Base-by-base conservation (phyloP, 2,797 vertebrate genomes). In the Tolypeutes matacus region DNA sequence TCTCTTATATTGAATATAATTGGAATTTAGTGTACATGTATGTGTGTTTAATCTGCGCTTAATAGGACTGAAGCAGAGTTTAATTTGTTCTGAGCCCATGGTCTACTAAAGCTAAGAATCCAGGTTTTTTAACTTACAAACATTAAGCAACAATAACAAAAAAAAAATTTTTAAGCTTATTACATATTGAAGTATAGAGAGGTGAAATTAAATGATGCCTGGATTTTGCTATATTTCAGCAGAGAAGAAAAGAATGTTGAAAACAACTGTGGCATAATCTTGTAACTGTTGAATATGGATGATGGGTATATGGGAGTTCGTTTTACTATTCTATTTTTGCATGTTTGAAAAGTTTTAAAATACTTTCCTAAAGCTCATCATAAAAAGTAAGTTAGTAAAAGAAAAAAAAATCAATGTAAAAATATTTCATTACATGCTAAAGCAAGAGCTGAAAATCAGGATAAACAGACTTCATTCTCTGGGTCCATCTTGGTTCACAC, bases 31-130 rank as follows among this genome's bases (percentile, higher is more conserved):
- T 60, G 29, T 67, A 27, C 70, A 56, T 56, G 18, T 20, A 21
- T 56, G 51, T 56, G 51, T 90, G 56, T 85, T 90, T 78, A 85
- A 85, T 34, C 42, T 78, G 56, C 18, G 78, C 53, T 56, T 53
- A 85, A 70, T 12, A 85, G 34, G 65, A 31, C 70, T 86, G 34
- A 87, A 90, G 46, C 29, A 72, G 87, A 91, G 29, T 80, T 91
- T 46, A 94, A 85, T 53, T 42, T 86, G 14, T 78, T 78, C 69
- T 49, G 12, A 85, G 31, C 27, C 39, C 5, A 67, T 77, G 11
- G 58, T 31, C 51, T 77, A 69, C 69, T 58, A 77, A 77, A 58
- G 51, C 18, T 77, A 92, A 49, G 31, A 77, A 86, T 86, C n/a
- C 49, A 49, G 73, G 25, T 46, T 78, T 85, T 78, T 51, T 49